Evolutionary conservation across 2,797 vertebrate genomes (phyloP).

Genomic region (Chiroxiphia lanceolata): DNA sequence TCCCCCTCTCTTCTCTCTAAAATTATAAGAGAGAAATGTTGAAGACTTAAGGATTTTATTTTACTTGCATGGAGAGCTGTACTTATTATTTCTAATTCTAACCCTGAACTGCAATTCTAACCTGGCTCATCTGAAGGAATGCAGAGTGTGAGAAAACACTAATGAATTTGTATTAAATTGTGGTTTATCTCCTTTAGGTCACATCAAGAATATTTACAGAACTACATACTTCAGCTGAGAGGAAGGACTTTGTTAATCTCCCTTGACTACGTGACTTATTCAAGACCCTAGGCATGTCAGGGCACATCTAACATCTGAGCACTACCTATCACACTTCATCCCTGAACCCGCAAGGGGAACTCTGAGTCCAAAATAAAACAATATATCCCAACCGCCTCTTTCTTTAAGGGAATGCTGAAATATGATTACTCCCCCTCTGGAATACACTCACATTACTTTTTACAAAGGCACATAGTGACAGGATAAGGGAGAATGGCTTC

Average conservation of each 20-base stretch:
- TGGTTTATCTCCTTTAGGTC: background rate
- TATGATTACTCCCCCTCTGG: background rate
- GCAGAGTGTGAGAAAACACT: background rate
- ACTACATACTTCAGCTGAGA: background rate
- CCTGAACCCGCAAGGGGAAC: background rate
- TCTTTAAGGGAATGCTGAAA: background rate
- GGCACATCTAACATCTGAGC: background rate
- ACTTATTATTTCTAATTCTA: background rate
- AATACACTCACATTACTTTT: background rate
- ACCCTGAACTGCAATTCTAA: background rate
- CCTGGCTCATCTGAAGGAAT: background rate
- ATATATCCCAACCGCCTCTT: background rate
- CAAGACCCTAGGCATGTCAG: background rate
- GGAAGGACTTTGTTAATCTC: background rate
- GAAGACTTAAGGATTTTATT: background rate
- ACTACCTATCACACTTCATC: background rate
- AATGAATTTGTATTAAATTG: background rate
- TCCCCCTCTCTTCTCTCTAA: background rate
- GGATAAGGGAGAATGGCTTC: background rate
- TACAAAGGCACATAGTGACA: background rate
- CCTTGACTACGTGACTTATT: background rate
- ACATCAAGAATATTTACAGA: background rate
- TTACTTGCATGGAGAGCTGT: background rate
- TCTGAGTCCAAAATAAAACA: background rate
- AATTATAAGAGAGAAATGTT: background rate